A percentile compares a stretch with the other conserved stretches of the same genome.
Evolutionary conservation across 2,113 vertebrate species (phyloP).

Genomic region (Oceanodroma tethys): DNA sequence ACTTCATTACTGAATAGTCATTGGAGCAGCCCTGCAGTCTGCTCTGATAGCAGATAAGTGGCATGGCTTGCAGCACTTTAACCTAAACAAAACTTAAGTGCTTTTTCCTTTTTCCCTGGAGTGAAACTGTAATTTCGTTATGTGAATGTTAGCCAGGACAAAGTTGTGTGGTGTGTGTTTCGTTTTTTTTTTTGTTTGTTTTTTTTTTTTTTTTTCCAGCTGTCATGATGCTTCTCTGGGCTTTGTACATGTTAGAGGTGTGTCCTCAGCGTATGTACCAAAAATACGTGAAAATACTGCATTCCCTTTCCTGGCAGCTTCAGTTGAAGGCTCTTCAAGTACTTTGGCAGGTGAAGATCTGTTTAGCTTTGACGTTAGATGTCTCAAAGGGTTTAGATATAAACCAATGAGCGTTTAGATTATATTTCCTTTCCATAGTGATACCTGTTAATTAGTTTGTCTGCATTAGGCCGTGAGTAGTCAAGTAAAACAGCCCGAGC

Average conservation of each 20-base stretch:
- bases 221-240: background rate
- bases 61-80: background rate
- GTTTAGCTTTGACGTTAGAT: background rate
- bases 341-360: background rate
- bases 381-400: background rate
- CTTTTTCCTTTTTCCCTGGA: conserved; percentile 43
- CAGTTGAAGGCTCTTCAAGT: background rate
- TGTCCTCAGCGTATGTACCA: background rate
- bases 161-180: background rate
- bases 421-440: background rate
- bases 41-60: conserved; percentile 48
- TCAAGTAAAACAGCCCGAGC: background rate
- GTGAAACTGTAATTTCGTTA: conserved; percentile 25
- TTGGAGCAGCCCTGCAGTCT: conserved; percentile 10
- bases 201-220: background rate
- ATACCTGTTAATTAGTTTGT: background rate
- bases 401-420: background rate
- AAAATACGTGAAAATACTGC: background rate
- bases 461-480: background rate
- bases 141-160: background rate
- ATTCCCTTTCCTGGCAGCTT: background rate
- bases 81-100: conserved; percentile 48
- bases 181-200: no score
- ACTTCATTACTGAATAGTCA: conserved; percentile 34
- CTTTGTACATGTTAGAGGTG: background rate